These are phyloP conservation scores for Anguilla marmorata DNA, from an alignment of 2,797 vertebrate species.

Conservation along the genomic window DNA sequence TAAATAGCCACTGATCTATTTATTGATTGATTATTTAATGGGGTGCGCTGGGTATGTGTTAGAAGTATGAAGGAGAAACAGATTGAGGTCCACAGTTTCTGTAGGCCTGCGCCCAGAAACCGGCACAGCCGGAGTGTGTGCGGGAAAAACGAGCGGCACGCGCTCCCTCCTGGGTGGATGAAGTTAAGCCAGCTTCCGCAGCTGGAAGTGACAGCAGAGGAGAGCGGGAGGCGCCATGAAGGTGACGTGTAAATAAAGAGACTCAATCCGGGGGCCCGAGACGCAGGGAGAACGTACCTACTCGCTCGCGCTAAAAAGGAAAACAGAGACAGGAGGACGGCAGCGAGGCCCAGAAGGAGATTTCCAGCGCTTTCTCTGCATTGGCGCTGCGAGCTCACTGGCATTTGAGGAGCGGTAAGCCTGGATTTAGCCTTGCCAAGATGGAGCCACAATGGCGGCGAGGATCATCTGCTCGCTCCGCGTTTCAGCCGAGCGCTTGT, in stretches of 20 bases:
- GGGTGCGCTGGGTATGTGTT: background rate
- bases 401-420: slow-evolving; percentile 49
- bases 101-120: background rate
- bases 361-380: slow-evolving; percentile 60
- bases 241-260: slow-evolving; percentile 19
- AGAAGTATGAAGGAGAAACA: background rate
- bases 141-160: background rate
- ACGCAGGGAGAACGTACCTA: slow-evolving; percentile 25
- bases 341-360: slow-evolving; percentile 58
- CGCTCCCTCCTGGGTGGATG: background rate
- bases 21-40: background rate
- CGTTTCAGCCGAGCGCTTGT: slow-evolving; percentile 44
- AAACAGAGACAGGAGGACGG: slow-evolving; percentile 52
- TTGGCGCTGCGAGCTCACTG: slow-evolving; percentile 46
- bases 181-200: background rate
- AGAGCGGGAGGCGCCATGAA: background rate
- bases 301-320: slow-evolving; percentile 45
- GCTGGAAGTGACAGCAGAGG: background rate
- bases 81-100: background rate
- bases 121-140: background rate
- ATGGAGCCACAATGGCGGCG: slow-evolving; percentile 33
- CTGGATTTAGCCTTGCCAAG: slow-evolving; percentile 55
- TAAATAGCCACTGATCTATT: background rate
- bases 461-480: slow-evolving; percentile 53
- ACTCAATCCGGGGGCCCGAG: background rate